phyloP scores from a whole-genome alignment of 1,140 invertebrate species.

The Leptopilina clavipes region DNA sequence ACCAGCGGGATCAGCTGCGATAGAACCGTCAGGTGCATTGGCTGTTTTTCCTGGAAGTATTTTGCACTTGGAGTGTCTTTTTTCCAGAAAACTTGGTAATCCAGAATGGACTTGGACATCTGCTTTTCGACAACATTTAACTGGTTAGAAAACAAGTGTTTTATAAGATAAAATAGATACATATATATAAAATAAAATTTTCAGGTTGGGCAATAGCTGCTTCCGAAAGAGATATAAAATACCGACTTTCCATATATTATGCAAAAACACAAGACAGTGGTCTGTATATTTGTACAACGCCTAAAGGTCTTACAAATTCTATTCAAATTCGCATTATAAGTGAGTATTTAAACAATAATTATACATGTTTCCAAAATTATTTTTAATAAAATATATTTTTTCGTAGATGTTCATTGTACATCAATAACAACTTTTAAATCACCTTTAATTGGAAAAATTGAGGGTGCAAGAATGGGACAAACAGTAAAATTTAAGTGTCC shows the following conservation, averaged over 20 bases:
- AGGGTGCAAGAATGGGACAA: constrained; percentile 82
- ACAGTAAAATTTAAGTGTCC: constrained; percentile 81
- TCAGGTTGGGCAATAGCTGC: constrained; percentile 86
- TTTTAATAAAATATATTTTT: constrained; percentile 34
- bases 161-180: constrained; percentile 34
- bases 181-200: constrained; percentile 36
- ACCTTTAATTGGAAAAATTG: constrained; percentile 77
- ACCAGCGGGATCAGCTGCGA: constrained; percentile 85
- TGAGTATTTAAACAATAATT: constrained; percentile 68
- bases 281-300: constrained; percentile 88
- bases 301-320: constrained; percentile 86
- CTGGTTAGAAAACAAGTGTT: constrained; percentile 76
- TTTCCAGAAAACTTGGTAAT: constrained; percentile 82
- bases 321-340: constrained; percentile 86
- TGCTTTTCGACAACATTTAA: constrained; percentile 82
- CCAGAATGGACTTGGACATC: constrained; percentile 94
- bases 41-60: constrained; percentile 89
- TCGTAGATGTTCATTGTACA: constrained; percentile 79
- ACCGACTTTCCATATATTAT: constrained; percentile 88
- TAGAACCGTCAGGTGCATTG: constrained; percentile 85
- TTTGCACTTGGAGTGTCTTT: constrained; percentile 88
- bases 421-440: constrained; percentile 70
- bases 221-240: constrained; percentile 86
- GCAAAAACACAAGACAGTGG: constrained; percentile 88
- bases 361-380: too few species aligned